Evolutionary conservation across 2,888 invertebrate species (phyloP), one percentile per base, ranked within the genome.

Genomic region (Mallateleia sp.): DNA sequence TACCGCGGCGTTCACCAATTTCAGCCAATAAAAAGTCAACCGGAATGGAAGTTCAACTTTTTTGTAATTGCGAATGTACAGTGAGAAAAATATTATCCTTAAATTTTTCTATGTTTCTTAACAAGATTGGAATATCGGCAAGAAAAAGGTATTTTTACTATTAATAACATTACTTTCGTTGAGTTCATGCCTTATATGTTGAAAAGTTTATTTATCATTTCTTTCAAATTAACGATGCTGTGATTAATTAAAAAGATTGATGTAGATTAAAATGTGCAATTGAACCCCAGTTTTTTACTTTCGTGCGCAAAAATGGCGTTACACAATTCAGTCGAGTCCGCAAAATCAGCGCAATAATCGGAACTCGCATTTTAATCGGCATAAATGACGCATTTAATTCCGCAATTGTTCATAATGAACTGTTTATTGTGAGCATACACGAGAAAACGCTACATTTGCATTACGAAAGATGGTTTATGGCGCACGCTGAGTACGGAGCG

Each of bases 381-480:
- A 45, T 50, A 64, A 71, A 71, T 50, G 50, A 52, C 58, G 71
- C 54, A 64, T 83, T 77, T 69, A 69, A 64, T 64, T 54, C 62
- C 50, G 62, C 77, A 42, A 60, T 75, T 82, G 64, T 75, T 66
- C 72, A 42, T 81, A 81, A 81, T 54, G 52, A 74, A 58, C 50
- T 67, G 80, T 81, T 81, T 72, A 56, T 50, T 66, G 67, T 50
- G 50, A 74, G 34, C 74, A 11, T 20, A 52, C 67, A 34, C 52
- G 45, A 54, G 60, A 75, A 74, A 74, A 60, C 50, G n/a, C 42
- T 67, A 54, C 60, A 74, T 66, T 66, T 66, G 67, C 62, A 82
- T 75, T 82, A 69, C 69, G 75, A 82, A 82, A 75, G 75, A 75
- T 69, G 69, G 52, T 75, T 75, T 69, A 54, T 28, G 45, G 74